Conservation (phyloP, 2,888 invertebrate genomes). For the Myopa testacea region DNA sequence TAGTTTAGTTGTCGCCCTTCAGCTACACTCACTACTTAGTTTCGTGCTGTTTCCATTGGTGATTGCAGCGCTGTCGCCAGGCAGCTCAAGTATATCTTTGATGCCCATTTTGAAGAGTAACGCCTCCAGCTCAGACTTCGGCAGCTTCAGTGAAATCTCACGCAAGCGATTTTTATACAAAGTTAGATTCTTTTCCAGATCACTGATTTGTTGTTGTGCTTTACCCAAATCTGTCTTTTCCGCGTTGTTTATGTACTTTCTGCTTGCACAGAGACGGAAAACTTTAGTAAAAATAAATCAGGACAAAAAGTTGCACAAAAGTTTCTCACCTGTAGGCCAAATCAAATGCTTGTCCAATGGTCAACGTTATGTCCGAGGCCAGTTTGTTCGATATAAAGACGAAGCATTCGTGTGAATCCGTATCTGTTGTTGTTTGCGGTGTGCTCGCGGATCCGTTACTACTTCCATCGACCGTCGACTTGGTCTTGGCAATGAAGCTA, state of each 20-base stretch:
- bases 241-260: conserved; percentile 91
- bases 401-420: conserved; percentile 91
- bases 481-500: conserved; percentile 69
- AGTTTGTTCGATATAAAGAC: conserved; percentile 97
- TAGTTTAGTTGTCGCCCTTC: not conserved
- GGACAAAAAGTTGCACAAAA: not conserved
- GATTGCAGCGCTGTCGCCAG: conserved; percentile 55
- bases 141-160: conserved; percentile 71
- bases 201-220: conserved; percentile 88
- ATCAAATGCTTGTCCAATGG: conserved; percentile 98
- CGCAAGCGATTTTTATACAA: conserved; percentile 84
- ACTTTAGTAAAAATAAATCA: not conserved
- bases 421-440: conserved; percentile 57
- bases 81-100: conserved; percentile 70
- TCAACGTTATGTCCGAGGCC: conserved; percentile 96
- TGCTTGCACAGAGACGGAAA: conserved; percentile 63
- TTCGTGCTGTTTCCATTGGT: conserved; percentile 55
- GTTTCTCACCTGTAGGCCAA: conserved; percentile 84
- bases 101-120: conserved; percentile 71
- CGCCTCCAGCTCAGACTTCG: conserved; percentile 67
- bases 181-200: conserved; percentile 86
- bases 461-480: conserved; percentile 44
- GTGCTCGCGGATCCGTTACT: conserved; percentile 46
- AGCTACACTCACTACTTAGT: conserved; percentile 48
- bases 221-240: conserved; percentile 91